Percentiles rank a stretch among this genome's conserved stretches.
These are phyloP conservation scores for Propithecus perrieri DNA, from an alignment of 2,797 vertebrate genomes.

Conservation along the genomic window DNA sequence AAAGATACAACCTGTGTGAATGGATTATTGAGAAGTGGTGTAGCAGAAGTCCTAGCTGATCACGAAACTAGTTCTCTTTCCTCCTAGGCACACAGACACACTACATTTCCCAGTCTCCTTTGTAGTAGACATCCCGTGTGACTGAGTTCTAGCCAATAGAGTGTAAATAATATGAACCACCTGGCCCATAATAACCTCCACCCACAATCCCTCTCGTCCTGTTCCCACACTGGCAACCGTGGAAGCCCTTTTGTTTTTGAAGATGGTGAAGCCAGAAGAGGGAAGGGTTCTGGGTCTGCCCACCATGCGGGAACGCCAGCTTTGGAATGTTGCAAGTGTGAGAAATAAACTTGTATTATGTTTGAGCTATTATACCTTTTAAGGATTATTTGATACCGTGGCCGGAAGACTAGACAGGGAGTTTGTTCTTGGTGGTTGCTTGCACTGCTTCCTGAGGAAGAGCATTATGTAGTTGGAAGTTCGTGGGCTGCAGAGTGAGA, in stretches of 20 bases:
- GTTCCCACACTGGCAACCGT: not conserved
- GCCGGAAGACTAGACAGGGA: not conserved
- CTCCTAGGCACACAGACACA: not conserved
- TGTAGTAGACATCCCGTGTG: not conserved
- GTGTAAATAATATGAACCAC: not conserved
- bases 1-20: not conserved
- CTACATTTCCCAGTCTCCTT: slow-evolving; percentile 3
- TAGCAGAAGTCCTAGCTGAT: not conserved
- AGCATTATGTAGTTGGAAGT: not conserved
- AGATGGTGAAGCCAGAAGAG: not conserved
- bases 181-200: not conserved
- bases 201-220: not conserved
- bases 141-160: not conserved
- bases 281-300: not conserved
- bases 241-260: not conserved
- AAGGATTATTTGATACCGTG: not conserved
- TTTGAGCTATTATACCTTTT: not conserved
- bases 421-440: not conserved
- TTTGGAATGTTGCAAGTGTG: not conserved
- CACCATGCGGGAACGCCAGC: not conserved
- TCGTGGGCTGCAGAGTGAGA: not conserved
- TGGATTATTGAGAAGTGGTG: not conserved
- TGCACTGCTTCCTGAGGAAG: not conserved
- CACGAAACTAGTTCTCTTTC: not conserved
- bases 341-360: not conserved